These are phyloP conservation scores for Oncorhynchus clarkii DNA, from an alignment of 2,113 vertebrate species.

Conservation along the genomic window DNA sequence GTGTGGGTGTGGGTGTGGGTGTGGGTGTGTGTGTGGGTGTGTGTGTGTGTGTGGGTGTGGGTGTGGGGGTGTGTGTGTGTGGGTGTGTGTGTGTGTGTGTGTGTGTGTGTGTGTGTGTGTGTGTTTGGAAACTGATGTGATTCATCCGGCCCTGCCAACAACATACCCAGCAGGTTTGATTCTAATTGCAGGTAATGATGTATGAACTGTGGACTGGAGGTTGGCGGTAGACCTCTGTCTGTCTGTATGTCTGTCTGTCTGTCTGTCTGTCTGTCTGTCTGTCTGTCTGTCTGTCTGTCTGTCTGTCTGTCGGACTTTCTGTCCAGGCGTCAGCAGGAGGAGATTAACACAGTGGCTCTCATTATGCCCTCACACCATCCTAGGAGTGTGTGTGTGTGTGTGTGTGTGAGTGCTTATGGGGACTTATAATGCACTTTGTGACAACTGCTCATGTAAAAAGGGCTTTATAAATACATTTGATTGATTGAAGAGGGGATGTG, in stretches of 20 bases:
- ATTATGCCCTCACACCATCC: no score
- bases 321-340: no score
- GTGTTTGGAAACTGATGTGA: not conserved
- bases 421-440: no score
- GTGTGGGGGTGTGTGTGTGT: no score
- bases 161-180: slow-evolving; percentile 42
- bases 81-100: not conserved
- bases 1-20: not conserved
- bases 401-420: not conserved
- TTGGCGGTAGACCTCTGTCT: not conserved
- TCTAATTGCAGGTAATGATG: slow-evolving; percentile 70
- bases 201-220: slow-evolving; percentile 2
- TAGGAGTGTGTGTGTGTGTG: no score
- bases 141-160: not conserved
- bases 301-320: no score
- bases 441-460: no score
- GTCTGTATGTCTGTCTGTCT: not conserved
- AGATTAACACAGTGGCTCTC: no score
- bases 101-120: not conserved
- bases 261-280: no score
- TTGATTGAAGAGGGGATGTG: not conserved
- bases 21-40: no score
- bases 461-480: no score
- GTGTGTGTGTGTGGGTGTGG: not conserved
- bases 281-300: no score